These are phyloP conservation scores for Xanthorhoe spadicearia DNA, from an alignment of 2,888 invertebrate species.

Conservation along the genomic window DNA sequence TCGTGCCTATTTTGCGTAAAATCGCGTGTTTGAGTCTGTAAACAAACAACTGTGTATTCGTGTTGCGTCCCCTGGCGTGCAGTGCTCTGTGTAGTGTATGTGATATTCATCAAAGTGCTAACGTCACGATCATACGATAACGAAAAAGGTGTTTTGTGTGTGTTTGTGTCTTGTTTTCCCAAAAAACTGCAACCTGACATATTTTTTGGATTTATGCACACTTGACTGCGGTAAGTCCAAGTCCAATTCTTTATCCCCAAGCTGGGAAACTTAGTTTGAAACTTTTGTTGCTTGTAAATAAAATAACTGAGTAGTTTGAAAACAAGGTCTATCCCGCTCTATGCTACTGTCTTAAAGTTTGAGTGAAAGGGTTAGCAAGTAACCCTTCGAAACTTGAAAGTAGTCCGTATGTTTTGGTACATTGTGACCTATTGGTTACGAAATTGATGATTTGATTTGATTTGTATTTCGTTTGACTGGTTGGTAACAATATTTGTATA, in stretches of 20 bases:
- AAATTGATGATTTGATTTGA: slow-evolving; percentile 64
- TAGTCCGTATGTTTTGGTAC: slow-evolving; percentile 75
- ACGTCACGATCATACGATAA: slow-evolving; percentile 58
- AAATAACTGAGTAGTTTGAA: slow-evolving; percentile 68
- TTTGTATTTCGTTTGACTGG: slow-evolving; percentile 45
- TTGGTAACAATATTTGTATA: slow-evolving; percentile 26
- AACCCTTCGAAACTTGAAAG: slow-evolving; percentile 64
- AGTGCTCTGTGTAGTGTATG: slow-evolving; percentile 70
- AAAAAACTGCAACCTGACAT: slow-evolving; percentile 66
- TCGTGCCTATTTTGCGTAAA: slow-evolving; percentile 66
- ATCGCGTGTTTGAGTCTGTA: slow-evolving; percentile 64
- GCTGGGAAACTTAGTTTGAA: slow-evolving; percentile 45
- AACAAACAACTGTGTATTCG: slow-evolving; percentile 70
- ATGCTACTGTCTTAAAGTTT: slow-evolving; percentile 48
- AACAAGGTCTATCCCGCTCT: slow-evolving; percentile 63
- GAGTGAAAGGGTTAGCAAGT: slow-evolving; percentile 67
- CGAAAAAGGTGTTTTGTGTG: slow-evolving; percentile 67
- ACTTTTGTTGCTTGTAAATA: slow-evolving; percentile 65
- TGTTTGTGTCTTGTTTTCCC: slow-evolving; percentile 80
- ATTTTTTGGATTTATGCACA: slow-evolving; percentile 82
- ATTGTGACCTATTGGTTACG: slow-evolving; percentile 73
- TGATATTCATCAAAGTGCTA: slow-evolving; percentile 62
- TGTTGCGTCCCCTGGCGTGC: slow-evolving; percentile 57
- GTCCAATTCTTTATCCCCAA: slow-evolving; percentile 31
- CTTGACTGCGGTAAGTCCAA: slow-evolving; percentile 74